A percentile compares a stretch with the other conserved stretches of the same genome.
phyloP scores from a whole-genome alignment of 2,797 vertebrate genomes.

The Anguilla anguilla region DNA sequence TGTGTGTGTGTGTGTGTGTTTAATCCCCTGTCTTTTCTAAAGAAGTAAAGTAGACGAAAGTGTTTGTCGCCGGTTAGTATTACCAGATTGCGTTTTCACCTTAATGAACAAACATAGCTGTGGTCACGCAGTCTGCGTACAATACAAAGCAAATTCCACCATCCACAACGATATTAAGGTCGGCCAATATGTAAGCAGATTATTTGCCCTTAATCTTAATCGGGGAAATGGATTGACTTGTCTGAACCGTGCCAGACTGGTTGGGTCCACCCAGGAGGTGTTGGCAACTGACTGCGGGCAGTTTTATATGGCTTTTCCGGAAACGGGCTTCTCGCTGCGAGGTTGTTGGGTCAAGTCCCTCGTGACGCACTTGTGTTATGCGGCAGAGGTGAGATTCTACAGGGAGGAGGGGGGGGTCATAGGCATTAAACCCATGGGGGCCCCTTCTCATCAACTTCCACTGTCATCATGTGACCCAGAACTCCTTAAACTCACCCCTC shows the following conservation, averaged over 20 bases:
- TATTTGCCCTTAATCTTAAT: not conserved
- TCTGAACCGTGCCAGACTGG: not conserved
- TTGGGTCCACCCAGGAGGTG: not conserved
- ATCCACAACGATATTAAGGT: not conserved
- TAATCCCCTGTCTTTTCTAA: too few relatives aligned
- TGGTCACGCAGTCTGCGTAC: not conserved
- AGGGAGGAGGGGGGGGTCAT: too few relatives aligned
- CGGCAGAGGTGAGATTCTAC: too few relatives aligned
- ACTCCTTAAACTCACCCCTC: too few relatives aligned
- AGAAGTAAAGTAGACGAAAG: not conserved
- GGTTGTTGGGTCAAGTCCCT: not conserved
- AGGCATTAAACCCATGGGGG: too few relatives aligned
- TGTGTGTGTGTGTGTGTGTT: not conserved
- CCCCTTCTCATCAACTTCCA: too few relatives aligned
- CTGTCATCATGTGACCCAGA: too few relatives aligned
- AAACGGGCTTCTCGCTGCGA: not conserved
- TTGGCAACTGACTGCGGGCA: not conserved
- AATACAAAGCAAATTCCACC: not conserved
- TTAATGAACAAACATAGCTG: not conserved
- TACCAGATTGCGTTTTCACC: not conserved
- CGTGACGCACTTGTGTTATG: not conserved
- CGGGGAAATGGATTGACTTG: not conserved
- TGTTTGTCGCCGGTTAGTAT: not conserved
- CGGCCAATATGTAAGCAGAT: not conserved
- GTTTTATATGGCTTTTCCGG: not conserved